These are phyloP conservation scores for Gadus chalcogrammus DNA, from an alignment of 2,113 vertebrate species.

Conservation along the genomic window DNA sequence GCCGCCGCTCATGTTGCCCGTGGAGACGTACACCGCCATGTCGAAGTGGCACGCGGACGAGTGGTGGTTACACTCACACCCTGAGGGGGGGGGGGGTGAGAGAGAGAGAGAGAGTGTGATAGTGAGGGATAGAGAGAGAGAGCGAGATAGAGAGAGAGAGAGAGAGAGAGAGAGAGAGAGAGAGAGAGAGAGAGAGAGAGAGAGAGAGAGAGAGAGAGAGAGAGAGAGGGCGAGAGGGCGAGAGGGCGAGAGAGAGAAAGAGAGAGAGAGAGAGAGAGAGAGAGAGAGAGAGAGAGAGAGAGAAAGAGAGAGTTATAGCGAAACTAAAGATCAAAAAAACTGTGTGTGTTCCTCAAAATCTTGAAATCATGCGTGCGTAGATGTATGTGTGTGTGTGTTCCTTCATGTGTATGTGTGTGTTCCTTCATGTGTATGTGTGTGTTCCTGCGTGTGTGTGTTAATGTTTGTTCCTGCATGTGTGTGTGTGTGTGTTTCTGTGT, in stretches of 20 bases:
- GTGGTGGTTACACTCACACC: slow-evolving; percentile 90
- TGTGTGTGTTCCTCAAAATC: background rate
- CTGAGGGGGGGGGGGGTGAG: slow-evolving; percentile 59
- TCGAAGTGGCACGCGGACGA: slow-evolving; percentile 88
- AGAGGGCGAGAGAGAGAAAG: background rate
- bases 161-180: background rate
- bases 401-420: background rate
- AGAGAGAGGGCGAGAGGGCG: background rate
- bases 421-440: background rate
- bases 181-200: background rate
- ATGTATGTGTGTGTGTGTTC: background rate
- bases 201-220: background rate
- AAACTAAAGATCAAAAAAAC: too few relatives aligned
- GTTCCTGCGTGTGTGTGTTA: too few relatives aligned
- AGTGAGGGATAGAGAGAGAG: background rate
- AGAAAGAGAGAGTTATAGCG: background rate
- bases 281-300: background rate
- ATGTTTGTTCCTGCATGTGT: background rate
- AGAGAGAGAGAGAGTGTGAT: background rate
- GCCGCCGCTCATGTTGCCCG: slow-evolving; percentile 85
- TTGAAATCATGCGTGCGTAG: too few relatives aligned
- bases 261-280: background rate
- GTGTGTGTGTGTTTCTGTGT: background rate
- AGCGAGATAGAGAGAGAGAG: background rate
- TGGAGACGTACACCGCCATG: slow-evolving; percentile 82